Evolutionary conservation across 2,113 vertebrate genomes (phyloP).

Genomic region (Hippocampus abdominalis): DNA sequence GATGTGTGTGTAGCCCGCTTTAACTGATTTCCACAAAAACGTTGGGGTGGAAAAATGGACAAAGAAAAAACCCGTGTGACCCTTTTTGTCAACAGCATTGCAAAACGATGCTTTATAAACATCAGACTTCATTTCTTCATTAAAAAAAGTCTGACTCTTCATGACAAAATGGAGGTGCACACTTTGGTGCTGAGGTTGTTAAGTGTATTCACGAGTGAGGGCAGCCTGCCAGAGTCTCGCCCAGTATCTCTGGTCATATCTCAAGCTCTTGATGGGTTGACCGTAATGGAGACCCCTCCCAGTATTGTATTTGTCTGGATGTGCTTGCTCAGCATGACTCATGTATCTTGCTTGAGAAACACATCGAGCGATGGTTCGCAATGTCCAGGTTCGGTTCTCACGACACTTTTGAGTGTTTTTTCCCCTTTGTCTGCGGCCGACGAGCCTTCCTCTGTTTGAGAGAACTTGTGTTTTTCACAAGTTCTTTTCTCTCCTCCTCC

Average conservation of each 20-base stretch:
- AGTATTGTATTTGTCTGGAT: constrained; percentile 47
- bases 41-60: not conserved
- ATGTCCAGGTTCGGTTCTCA: constrained; percentile 8
- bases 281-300: constrained; percentile 46
- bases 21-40: not conserved
- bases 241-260: constrained; percentile 54
- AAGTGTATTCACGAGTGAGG: constrained; percentile 57
- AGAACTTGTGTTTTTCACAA: constrained; percentile 67
- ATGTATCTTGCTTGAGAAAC: constrained; percentile 20
- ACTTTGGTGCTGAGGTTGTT: constrained; percentile 41
- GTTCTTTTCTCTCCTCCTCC: constrained; percentile 54
- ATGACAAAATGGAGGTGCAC: not conserved
- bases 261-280: constrained; percentile 37
- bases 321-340: constrained; percentile 33
- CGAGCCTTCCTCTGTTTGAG: constrained; percentile 53
- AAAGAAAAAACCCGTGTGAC: not conserved
- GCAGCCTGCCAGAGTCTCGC: constrained; percentile 32
- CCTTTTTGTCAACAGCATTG: not conserved
- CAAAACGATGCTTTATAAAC: not conserved
- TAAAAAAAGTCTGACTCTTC: not conserved
- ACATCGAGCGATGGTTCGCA: not conserved
- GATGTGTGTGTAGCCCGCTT: not conserved
- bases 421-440: constrained; percentile 22
- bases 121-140: not conserved
- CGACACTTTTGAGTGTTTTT: constrained; percentile 10